phyloP scores from a whole-genome alignment of 2,888 invertebrate genomes.

The Andrena haemorrhoa region DNA sequence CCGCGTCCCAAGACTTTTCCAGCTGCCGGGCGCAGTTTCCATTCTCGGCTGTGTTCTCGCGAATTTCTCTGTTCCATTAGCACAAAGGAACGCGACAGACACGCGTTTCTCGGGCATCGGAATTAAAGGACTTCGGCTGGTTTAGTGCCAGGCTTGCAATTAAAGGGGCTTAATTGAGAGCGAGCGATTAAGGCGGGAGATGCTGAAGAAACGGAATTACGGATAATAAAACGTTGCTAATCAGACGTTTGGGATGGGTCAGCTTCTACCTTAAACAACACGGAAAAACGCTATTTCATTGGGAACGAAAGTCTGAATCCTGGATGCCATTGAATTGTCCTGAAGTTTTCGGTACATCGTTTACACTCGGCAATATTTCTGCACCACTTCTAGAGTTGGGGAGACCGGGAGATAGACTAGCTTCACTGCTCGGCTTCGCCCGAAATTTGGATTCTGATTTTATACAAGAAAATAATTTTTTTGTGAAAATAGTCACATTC shows the following conservation, averaged over 20 bases:
- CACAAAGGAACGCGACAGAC: conserved; percentile 46
- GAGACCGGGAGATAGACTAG: too few species aligned
- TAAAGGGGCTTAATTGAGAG: conserved; percentile 45
- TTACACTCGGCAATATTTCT: too few species aligned
- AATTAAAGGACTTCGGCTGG: conserved; percentile 44
- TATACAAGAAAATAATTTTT: too few species aligned
- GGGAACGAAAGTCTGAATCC: too few species aligned
- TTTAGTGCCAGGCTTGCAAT: conserved; percentile 12
- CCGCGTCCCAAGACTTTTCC: conserved; percentile 3
- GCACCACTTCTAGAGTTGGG: too few species aligned
- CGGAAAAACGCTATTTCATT: too few species aligned
- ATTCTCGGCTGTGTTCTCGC: conserved; percentile 30
- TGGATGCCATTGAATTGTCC: too few species aligned
- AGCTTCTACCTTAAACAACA: too few species aligned
- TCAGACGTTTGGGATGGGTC: not conserved
- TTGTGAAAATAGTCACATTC: too few species aligned
- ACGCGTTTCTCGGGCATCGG: conserved; percentile 27
- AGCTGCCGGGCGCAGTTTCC: conserved; percentile 1
- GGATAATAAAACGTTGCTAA: conserved; percentile 21
- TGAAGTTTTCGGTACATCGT: too few species aligned
- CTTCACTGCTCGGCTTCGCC: too few species aligned
- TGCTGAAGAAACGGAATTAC: not conserved
- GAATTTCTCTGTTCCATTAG: conserved; percentile 59
- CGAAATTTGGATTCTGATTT: too few species aligned
- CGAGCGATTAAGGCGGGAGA: conserved; percentile 13